phyloP scores from a whole-genome alignment of 2,888 invertebrate genomes.

The Rhingia campestris region DNA sequence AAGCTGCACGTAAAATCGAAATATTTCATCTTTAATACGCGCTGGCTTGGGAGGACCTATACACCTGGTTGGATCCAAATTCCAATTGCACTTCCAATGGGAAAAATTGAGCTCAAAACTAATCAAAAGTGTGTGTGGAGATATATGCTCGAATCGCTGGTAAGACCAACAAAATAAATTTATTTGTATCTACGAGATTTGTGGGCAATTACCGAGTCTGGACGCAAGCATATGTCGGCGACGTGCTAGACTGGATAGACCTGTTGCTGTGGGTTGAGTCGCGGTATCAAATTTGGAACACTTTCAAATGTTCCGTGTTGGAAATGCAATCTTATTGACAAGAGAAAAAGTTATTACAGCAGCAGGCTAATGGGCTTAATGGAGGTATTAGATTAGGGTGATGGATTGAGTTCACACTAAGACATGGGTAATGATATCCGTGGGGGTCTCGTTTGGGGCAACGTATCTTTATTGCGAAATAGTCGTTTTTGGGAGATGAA shows the following conservation, averaged over 20 bases:
- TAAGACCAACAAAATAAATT: constrained; percentile 27
- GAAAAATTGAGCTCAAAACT: neutral
- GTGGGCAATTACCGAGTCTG: constrained; percentile 45
- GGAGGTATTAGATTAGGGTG: too few relatives aligned
- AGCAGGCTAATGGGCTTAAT: neutral
- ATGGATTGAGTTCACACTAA: too few relatives aligned
- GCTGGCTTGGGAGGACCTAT: constrained; percentile 7
- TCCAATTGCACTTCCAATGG: constrained; percentile 5
- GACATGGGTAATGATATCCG: too few relatives aligned
- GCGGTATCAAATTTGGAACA: constrained; percentile 35
- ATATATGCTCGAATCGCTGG: neutral
- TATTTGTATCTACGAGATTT: constrained; percentile 53
- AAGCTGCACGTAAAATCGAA: constrained; percentile 39
- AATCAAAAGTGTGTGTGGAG: neutral
- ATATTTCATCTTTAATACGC: constrained; percentile 27
- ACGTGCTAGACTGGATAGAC: constrained; percentile 27
- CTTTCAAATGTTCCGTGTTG: constrained; percentile 62
- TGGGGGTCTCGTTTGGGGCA: too few relatives aligned
- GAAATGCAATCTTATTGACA: constrained; percentile 26
- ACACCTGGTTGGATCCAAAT: constrained; percentile 46
- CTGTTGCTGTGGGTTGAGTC: constrained; percentile 37
- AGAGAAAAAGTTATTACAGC: neutral
- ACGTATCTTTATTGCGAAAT: too few relatives aligned
- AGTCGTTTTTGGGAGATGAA: too few relatives aligned
- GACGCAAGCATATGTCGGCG: neutral